These are phyloP conservation scores for Erebia epiphron DNA, from an alignment of 2,888 invertebrate genomes.

Conservation along the genomic window DNA sequence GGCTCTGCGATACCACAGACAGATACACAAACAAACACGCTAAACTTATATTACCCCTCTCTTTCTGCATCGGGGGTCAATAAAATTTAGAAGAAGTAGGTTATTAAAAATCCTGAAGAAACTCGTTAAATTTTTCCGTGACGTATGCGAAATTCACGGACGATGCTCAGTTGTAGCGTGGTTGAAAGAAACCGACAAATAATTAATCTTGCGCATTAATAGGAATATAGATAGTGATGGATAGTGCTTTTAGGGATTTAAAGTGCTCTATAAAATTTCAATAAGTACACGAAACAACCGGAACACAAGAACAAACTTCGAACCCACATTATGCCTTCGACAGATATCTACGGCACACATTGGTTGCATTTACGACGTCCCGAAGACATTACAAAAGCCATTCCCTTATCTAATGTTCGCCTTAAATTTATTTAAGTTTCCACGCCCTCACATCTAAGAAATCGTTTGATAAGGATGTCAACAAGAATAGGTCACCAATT, in stretches of 20 bases:
- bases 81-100: no score
- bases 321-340: conserved; percentile 54
- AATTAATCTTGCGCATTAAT: no score
- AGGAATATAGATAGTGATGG: no score
- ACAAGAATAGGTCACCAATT: conserved; percentile 70
- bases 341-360: conserved; percentile 74
- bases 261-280: neutral
- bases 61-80: no score
- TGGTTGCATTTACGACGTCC: conserved; percentile 80
- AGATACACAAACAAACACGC: no score
- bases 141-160: no score
- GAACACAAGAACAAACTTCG: conserved; percentile 37
- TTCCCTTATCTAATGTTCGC: conserved; percentile 80
- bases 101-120: no score
- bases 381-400: conserved; percentile 81
- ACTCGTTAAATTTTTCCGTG: no score
- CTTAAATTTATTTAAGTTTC: conserved; percentile 80
- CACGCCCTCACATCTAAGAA: conserved; percentile 76
- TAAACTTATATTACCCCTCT: no score
- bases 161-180: no score
- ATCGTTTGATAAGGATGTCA: conserved; percentile 79
- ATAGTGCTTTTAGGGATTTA: neutral
- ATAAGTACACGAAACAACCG: conserved; percentile 8
- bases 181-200: neutral
- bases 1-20: no score